Evolutionary conservation across 2,888 invertebrate genomes (phyloP).

Genomic region (Cylloceria caligata): DNA sequence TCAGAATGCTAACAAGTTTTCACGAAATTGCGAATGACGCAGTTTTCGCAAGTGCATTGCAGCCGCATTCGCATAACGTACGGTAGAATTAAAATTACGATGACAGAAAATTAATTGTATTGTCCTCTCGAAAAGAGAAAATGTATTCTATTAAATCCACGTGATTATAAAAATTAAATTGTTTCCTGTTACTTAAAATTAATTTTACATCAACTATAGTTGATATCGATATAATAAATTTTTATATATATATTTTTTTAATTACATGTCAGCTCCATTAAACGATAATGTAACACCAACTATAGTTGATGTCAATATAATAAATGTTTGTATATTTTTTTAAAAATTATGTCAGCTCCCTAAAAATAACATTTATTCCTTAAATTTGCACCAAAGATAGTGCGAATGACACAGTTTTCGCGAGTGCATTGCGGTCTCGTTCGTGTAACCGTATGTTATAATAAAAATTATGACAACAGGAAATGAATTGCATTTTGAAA

Average conservation of each 20-base stretch:
- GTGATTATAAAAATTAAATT: background rate
- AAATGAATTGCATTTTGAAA: constrained; percentile 6
- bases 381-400: no score
- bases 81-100: constrained; percentile 22
- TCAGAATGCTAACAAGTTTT: constrained; percentile 54
- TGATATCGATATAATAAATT: no score
- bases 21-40: constrained; percentile 25
- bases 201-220: background rate
- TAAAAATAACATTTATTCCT: no score
- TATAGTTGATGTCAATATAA: no score
- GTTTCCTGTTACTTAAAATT: background rate
- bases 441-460: constrained; percentile 17
- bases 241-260: no score
- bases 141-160: background rate
- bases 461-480: constrained; percentile 27
- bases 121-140: background rate
- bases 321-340: no score
- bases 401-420: constrained; percentile 17
- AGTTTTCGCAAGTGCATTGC: constrained; percentile 8
- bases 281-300: no score
- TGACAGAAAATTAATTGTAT: constrained; percentile 27
- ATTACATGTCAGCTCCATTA: no score
- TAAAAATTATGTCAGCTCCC: no score
- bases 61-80: background rate
- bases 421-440: background rate